A percentile compares a stretch with the other conserved stretches of the same genome.
Conservation (phyloP, 2,888 invertebrate genomes). For the Cosmia pyralina region DNA sequence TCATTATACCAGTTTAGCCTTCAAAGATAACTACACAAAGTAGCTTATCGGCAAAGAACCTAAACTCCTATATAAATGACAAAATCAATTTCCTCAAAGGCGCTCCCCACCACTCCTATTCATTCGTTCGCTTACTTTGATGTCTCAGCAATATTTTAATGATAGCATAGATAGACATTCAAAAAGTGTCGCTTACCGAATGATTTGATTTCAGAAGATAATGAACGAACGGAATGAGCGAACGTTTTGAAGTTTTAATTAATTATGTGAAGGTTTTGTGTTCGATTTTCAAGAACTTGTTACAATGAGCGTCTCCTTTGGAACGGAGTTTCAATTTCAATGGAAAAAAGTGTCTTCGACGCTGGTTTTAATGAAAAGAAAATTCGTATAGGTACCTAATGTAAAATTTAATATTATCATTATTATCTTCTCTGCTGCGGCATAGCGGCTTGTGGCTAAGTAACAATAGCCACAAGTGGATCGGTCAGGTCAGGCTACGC, state of each 20-base stretch:
- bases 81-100: conserved; percentile 50
- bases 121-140: conserved; percentile 73
- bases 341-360: conserved; percentile 45
- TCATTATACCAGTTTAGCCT: conserved; percentile 22
- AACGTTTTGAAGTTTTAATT: conserved; percentile 62
- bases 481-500: no score
- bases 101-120: conserved; percentile 59
- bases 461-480: no score
- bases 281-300: conserved; percentile 51
- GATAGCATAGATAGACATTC: conserved; percentile 79
- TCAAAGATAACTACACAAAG: conserved; percentile 34
- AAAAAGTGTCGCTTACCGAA: conserved; percentile 71
- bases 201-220: conserved; percentile 76
- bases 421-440: conserved; percentile 16
- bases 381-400: conserved; percentile 22
- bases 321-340: conserved; percentile 48
- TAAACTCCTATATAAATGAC: conserved; percentile 31
- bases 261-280: conserved; percentile 56
- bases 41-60: conserved; percentile 44
- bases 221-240: conserved; percentile 68
- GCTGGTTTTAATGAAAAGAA: conserved; percentile 43
- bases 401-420: conserved; percentile 30
- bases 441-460: no score
- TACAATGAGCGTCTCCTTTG: conserved; percentile 50
- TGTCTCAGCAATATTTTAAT: conserved; percentile 77